These are phyloP conservation scores for Talpa occidentalis DNA, from an alignment of 2,113 vertebrate species.

Conservation along the genomic window DNA sequence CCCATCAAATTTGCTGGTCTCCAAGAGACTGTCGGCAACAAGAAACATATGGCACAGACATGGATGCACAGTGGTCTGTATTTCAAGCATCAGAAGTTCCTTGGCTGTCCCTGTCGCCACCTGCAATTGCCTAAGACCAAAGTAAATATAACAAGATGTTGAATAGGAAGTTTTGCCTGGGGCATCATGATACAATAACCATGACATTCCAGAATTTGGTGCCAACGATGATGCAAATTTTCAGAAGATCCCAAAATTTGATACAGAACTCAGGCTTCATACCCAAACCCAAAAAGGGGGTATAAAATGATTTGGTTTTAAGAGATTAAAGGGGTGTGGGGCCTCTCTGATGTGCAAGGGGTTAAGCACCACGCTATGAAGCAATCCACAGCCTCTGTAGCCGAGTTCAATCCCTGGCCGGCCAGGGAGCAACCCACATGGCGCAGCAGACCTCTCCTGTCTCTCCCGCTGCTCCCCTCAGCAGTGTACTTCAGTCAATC, in stretches of 20 bases:
- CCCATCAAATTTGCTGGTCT: neutral
- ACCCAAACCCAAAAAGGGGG: neutral
- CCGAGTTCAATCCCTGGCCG: too few species aligned
- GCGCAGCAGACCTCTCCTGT: too few species aligned
- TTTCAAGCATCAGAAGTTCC: neutral
- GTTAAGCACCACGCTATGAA: too few species aligned
- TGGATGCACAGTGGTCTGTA: too few species aligned
- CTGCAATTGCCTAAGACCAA: neutral
- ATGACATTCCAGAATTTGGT: neutral
- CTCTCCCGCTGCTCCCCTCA: too few species aligned
- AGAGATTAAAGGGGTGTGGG: too few species aligned
- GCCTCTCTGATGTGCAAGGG: too few species aligned
- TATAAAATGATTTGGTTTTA: slow-evolving; percentile 25
- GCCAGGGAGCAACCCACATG: too few species aligned
- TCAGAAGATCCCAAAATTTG: slow-evolving; percentile 19
- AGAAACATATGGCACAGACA: neutral
- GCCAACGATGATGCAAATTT: neutral
- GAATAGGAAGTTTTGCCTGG: neutral
- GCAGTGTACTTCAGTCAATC: too few species aligned
- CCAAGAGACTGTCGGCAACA: neutral
- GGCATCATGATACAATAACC: neutral
- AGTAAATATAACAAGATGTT: neutral
- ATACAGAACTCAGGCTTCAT: neutral
- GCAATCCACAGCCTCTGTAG: too few species aligned
- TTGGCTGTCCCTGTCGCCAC: neutral